Base-by-base conservation (phyloP, 2,888 invertebrate genomes). In the Lingula anatina region DNA sequence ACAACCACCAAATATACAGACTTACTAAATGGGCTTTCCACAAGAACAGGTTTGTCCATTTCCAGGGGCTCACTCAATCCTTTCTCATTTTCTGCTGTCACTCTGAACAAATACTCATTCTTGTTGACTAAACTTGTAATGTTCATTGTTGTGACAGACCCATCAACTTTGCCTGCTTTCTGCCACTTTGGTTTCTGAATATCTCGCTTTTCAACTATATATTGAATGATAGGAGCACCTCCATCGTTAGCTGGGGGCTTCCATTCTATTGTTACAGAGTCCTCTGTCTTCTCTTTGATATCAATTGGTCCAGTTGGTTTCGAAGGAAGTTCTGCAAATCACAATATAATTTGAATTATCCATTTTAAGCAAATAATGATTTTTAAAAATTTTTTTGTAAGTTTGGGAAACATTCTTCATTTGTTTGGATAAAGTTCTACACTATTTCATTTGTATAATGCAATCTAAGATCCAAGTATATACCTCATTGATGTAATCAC, bases 61-160 rank as follows among this genome's bases (percentile, higher is more conserved):
- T 66, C 90, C 41, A 92, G 91, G 0, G 95, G 88, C 57, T 90
- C 90, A 44, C 96, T 89, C 40, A 81, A 79, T 24, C 68, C 68
- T 23, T 60, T 57, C 39, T 62, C 57, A 52, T 67, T 67, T 41
- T 59, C 62, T 20, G 68, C 68, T 2, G 46, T 48, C 3, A 68
- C 61, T 41, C 68, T 49, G 54, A 67, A 67, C 27, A 53, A 49
- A 48, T 65, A 68, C 26, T 60, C 53, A 7, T 25, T 81, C 67
- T 88, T 86, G 71, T 86, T 26, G n/a, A 44, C 36, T 25, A 48
- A 24, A 24, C 39, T 31, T 15, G 28, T 7, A 26, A 44, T 25
- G 2, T 21, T 20, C 26, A 45, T 7, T 35, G 20, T 35, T 9
- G n/a, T 5, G 2, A 25, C 25, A 18, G 31, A 36, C 5, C 35